Conservation (phyloP, 2,797 vertebrate genomes). For the Cyclopterus lumpus region DNA sequence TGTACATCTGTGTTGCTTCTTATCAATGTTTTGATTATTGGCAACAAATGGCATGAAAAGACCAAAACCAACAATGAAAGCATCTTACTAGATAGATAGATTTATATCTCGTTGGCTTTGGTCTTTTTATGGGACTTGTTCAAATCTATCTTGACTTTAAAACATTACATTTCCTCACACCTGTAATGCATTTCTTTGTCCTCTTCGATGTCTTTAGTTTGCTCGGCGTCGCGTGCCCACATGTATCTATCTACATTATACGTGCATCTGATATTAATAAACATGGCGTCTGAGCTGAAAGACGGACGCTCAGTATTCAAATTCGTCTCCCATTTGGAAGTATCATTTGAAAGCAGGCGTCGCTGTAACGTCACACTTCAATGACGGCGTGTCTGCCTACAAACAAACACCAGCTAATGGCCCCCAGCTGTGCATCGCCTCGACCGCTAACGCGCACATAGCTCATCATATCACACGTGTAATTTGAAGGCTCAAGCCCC, state of each 20-base stretch:
- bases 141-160: not conserved
- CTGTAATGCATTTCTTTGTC: no score
- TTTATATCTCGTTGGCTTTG: no score
- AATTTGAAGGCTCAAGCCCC: constrained; percentile 39
- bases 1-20: no score
- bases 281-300: not conserved
- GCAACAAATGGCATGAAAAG: not conserved
- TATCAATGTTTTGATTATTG: not conserved
- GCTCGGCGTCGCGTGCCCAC: no score
- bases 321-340: no score
- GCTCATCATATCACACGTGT: constrained; percentile 51
- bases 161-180: not conserved
- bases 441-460: constrained; percentile 47
- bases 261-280: not conserved
- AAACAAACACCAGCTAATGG: constrained; percentile 15
- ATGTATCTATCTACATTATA: not conserved
- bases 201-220: no score
- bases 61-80: not conserved
- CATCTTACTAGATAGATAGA: no score
- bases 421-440: constrained; percentile 15
- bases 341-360: not conserved
- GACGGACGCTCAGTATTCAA: not conserved
- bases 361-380: constrained; percentile 1
- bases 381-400: constrained; percentile 11
- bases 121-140: no score